Percentiles rank a stretch among this genome's conserved stretches.
Evolutionary conservation across 2,888 invertebrate species (phyloP).

Genomic region (Bellardia pandia): DNA sequence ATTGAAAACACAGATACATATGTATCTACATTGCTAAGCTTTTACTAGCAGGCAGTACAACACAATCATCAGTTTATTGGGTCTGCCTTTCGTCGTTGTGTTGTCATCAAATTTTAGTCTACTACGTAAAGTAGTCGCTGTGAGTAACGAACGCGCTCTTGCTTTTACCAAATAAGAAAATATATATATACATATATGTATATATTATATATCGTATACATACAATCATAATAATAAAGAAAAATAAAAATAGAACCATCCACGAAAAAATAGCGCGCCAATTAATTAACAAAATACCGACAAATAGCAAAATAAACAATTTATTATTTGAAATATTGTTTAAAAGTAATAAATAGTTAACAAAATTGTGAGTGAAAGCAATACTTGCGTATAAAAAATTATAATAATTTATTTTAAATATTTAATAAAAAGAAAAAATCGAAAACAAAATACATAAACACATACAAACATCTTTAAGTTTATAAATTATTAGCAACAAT

Average conservation of each 20-base stretch:
- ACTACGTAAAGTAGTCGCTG: conserved; percentile 71
- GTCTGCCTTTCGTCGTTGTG: conserved; percentile 63
- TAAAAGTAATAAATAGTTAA: conserved; percentile 16
- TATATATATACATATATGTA: conserved; percentile 32
- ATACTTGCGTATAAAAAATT: background rate
- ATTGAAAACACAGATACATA: conserved; percentile 6
- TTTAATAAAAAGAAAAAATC: conserved; percentile 19
- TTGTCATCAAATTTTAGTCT: conserved; percentile 72
- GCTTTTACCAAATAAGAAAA: conserved; percentile 49
- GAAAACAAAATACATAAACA: background rate
- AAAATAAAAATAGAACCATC: conserved; percentile 26
- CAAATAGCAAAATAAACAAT: conserved; percentile 41
- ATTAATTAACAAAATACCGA: conserved; percentile 28
- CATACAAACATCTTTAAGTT: background rate
- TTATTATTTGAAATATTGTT: conserved; percentile 13
- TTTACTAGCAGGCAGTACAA: conserved; percentile 42
- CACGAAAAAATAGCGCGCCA: conserved; percentile 61
- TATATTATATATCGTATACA: background rate
- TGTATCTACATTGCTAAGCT: conserved; percentile 27
- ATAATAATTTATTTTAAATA: background rate
- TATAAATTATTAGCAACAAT: conserved; percentile 33
- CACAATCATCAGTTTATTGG: conserved; percentile 65
- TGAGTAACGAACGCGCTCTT: conserved; percentile 66
- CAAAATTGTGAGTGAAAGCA: conserved; percentile 55
- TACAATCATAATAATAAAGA: conserved; percentile 45